These are phyloP conservation scores for Physeter macrocephalus DNA, from an alignment of 2,113 vertebrate species.

Conservation along the genomic window DNA sequence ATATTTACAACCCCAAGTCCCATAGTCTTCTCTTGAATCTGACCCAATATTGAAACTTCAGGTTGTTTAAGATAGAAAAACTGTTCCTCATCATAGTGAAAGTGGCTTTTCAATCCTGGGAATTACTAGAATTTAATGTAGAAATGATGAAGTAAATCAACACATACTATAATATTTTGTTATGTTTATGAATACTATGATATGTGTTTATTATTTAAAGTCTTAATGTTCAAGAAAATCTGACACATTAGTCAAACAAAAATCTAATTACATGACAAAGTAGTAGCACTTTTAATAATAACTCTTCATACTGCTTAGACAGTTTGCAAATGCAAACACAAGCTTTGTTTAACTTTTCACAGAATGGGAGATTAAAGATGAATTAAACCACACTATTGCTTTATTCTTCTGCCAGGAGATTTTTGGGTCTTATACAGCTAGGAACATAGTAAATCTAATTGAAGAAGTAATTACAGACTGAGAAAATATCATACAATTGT, in stretches of 20 bases:
- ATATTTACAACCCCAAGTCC: background rate
- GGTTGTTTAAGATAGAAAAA: background rate
- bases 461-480: background rate
- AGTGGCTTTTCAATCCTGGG: background rate
- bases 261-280: background rate
- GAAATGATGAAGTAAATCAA: background rate
- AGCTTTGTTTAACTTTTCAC: slow-evolving; percentile 10
- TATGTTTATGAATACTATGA: background rate
- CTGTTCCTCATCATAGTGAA: background rate
- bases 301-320: background rate
- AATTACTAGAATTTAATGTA: background rate
- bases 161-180: background rate
- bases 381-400: background rate
- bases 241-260: slow-evolving; percentile 28
- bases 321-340: background rate
- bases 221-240: background rate
- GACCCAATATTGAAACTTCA: background rate
- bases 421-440: background rate
- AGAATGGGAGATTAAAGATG: background rate
- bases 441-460: background rate
- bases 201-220: background rate
- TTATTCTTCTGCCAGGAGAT: background rate
- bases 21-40: background rate
- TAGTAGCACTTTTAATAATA: background rate
- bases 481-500: background rate